Evolutionary conservation across 2,797 vertebrate genomes (phyloP).

Genomic region (Propithecus perrieri): DNA sequence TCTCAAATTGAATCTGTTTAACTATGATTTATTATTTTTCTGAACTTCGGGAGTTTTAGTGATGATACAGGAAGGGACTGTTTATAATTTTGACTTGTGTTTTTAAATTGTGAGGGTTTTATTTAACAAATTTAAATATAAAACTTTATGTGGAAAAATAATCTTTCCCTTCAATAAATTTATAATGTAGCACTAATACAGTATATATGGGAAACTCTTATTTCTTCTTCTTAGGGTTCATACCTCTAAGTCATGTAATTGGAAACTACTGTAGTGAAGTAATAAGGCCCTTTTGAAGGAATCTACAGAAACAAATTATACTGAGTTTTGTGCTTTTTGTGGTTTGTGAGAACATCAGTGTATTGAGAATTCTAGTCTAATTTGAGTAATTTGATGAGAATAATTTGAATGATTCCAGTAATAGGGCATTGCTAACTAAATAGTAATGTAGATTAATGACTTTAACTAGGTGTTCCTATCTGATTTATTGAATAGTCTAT

Average conservation of each 20-base stretch:
- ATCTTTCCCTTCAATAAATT: neutral
- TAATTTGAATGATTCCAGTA: neutral
- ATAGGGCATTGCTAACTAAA: conserved; percentile 2
- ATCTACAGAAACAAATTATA: neutral
- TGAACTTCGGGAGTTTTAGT: conserved; percentile 34
- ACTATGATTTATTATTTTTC: conserved; percentile 2
- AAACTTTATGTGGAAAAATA: neutral
- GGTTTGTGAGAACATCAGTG: neutral
- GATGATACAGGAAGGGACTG: neutral
- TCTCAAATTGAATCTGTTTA: conserved; percentile 6
- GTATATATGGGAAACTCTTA: neutral
- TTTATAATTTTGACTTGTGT: conserved; percentile 10
- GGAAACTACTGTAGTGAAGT: neutral
- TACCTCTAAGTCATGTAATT: neutral
- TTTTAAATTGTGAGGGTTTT: conserved; percentile 46
- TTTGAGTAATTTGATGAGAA: conserved; percentile 9
- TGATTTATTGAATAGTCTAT: conserved; percentile 7
- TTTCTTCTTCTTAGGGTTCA: neutral
- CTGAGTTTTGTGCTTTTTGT: neutral
- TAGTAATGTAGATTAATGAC: neutral
- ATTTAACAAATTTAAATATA: neutral
- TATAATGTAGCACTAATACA: neutral
- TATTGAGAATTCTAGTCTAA: neutral
- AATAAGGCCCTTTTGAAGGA: neutral
- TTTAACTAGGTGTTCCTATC: neutral